These are phyloP conservation scores for Bolinopsis microptera DNA, from an alignment of 37 sponge, comb jelly and placozoan genomes.

Conservation along the genomic window DNA sequence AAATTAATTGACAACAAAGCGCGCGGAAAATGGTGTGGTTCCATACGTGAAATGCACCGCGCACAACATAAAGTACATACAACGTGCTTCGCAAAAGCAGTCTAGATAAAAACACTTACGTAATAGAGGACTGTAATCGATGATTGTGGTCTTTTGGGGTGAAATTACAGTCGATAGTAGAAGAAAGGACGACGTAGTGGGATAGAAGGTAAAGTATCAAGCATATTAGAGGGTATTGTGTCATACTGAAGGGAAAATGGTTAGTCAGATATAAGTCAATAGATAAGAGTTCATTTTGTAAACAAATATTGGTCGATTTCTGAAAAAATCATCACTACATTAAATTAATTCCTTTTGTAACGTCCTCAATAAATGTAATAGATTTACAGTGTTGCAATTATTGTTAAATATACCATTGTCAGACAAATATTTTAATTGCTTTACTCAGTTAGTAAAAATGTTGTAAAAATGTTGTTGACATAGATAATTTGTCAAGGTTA, in stretches of 20 bases:
- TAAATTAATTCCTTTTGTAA: too few species aligned
- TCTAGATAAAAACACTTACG: not conserved
- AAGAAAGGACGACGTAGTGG: not conserved
- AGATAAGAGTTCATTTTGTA: too few species aligned
- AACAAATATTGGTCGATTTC: too few species aligned
- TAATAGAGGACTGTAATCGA: not conserved
- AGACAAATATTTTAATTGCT: too few species aligned
- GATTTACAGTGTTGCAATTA: too few species aligned
- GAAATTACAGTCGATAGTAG: not conserved
- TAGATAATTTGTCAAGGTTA: too few species aligned
- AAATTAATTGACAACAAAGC: not conserved
- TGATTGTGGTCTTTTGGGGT: not conserved
- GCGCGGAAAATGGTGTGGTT: not conserved
- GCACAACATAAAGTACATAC: not conserved
- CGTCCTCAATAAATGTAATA: too few species aligned
- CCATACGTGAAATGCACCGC: not conserved
- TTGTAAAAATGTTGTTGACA: too few species aligned
- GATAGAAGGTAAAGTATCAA: not conserved
- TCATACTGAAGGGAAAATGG: not conserved
- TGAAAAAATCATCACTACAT: too few species aligned
- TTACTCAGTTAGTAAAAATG: too few species aligned
- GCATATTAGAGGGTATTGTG: constrained; percentile 8
- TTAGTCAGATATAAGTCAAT: too few species aligned
- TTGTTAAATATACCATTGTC: too few species aligned
- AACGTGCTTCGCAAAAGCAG: not conserved